Evolutionary conservation across 2,113 vertebrate genomes (phyloP).

Genomic region (Anolis sagrei): DNA sequence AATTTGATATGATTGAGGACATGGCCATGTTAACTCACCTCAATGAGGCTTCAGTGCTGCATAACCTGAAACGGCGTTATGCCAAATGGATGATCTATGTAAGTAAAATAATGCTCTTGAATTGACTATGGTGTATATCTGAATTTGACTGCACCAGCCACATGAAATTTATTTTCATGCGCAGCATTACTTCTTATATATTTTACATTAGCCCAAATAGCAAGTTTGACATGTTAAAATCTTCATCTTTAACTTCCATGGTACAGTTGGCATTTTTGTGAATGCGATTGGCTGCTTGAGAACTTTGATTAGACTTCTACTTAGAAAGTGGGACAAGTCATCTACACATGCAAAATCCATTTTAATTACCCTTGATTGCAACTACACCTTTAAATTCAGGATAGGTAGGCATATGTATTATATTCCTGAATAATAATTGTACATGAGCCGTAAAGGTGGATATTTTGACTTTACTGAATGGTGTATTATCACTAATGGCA

Average conservation of each 20-base stretch:
- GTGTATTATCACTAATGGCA: background rate
- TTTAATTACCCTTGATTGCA: background rate
- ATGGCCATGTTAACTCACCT: conserved; percentile 96
- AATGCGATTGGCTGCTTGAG: background rate
- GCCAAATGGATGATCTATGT: conserved; percentile 95
- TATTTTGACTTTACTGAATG: background rate
- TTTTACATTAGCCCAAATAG: background rate
- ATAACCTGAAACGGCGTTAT: conserved; percentile 88
- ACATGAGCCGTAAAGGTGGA: background rate
- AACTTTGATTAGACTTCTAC: background rate
- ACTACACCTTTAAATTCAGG: background rate
- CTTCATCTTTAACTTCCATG: background rate
- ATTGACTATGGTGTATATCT: background rate
- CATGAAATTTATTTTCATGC: background rate
- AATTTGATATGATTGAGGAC: conserved; percentile 93
- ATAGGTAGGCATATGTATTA: background rate
- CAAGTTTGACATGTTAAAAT: background rate
- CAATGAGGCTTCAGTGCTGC: conserved; percentile 89
- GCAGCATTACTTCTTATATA: background rate
- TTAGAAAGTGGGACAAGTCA: background rate
- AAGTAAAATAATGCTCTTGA: conserved; percentile 60
- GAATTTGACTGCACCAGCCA: background rate
- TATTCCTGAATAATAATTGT: background rate
- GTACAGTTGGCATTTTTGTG: background rate
- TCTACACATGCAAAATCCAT: too few relatives aligned